Evolutionary conservation across 1,140 invertebrate species (phyloP).

Genomic region (Anoplophora glabripennis): DNA sequence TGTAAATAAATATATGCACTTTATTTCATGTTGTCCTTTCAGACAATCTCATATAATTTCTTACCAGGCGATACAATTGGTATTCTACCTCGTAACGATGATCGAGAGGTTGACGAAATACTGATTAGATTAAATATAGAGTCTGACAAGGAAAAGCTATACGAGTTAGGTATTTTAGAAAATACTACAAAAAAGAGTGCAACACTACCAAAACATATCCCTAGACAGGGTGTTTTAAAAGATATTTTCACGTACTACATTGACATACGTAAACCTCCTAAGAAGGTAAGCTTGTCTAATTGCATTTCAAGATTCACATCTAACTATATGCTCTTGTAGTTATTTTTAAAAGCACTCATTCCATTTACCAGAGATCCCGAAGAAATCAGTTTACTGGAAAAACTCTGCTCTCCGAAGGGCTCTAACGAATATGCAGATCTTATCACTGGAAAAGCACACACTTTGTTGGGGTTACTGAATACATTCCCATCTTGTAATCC

Average conservation of each 20-base stretch:
- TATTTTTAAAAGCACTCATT: constrained; percentile 61
- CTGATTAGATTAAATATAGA: constrained; percentile 29
- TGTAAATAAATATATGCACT: constrained; percentile 4
- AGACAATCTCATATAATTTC: constrained; percentile 27
- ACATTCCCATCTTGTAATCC: constrained; percentile 64
- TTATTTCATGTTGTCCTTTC: constrained; percentile 7
- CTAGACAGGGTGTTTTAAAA: constrained; percentile 45
- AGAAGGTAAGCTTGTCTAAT: constrained; percentile 49
- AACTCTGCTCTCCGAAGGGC: constrained; percentile 66
- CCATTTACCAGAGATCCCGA: constrained; percentile 56
- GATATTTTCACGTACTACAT: constrained; percentile 49
- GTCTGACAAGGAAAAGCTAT: constrained; percentile 23
- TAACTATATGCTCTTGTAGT: constrained; percentile 50
- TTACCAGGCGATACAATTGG: constrained; percentile 42
- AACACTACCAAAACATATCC: constrained; percentile 49
- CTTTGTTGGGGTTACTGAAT: constrained; percentile 64
- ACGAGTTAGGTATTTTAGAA: constrained; percentile 26
- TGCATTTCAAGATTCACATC: constrained; percentile 24
- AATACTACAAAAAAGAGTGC: constrained; percentile 32
- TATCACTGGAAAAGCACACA: constrained; percentile 55
- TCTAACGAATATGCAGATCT: constrained; percentile 58
- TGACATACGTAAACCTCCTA: constrained; percentile 49
- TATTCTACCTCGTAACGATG: constrained; percentile 38
- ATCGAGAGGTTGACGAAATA: constrained; percentile 33
- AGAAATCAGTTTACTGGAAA: constrained; percentile 62